These are phyloP conservation scores for Vanessa atalanta DNA, from an alignment of 1,140 invertebrate species.

Conservation along the genomic window DNA sequence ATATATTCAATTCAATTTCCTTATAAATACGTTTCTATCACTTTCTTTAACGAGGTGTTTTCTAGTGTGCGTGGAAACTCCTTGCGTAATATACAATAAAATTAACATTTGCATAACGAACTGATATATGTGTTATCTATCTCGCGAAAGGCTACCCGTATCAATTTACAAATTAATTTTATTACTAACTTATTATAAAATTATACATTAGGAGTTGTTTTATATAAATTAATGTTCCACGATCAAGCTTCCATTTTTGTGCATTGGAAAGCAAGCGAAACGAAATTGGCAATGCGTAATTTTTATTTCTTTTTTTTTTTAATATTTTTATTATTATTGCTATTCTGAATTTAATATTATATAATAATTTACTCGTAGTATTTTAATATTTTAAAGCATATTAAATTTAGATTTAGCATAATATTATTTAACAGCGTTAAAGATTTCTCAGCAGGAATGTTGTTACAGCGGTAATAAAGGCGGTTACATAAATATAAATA, in stretches of 20 bases:
- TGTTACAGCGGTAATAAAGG: background rate
- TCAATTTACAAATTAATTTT: constrained; percentile 6
- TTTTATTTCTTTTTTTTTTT: too few species aligned
- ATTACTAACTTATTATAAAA: background rate
- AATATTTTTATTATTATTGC: too few species aligned
- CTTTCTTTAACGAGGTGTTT: constrained; percentile 33
- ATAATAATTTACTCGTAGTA: too few species aligned
- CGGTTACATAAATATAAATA: background rate
- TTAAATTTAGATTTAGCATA: too few species aligned
- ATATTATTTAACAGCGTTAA: background rate
- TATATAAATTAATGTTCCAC: background rate
- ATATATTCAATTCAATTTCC: constrained; percentile 33
- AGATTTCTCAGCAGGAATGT: background rate
- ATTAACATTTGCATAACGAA: constrained; percentile 30
- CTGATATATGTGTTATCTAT: constrained; percentile 16
- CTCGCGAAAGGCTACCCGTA: constrained; percentile 8
- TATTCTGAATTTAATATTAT: too few species aligned
- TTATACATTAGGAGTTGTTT: background rate
- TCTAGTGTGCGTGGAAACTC: constrained; percentile 18
- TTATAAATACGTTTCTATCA: constrained; percentile 32
- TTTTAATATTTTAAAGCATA: too few species aligned
- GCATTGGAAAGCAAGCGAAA: background rate
- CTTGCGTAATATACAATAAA: constrained; percentile 27
- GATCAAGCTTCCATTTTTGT: background rate
- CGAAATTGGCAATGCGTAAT: too few species aligned